Conservation (phyloP, 2,888 invertebrate genomes). For the Polymixis flavicincta region DNA sequence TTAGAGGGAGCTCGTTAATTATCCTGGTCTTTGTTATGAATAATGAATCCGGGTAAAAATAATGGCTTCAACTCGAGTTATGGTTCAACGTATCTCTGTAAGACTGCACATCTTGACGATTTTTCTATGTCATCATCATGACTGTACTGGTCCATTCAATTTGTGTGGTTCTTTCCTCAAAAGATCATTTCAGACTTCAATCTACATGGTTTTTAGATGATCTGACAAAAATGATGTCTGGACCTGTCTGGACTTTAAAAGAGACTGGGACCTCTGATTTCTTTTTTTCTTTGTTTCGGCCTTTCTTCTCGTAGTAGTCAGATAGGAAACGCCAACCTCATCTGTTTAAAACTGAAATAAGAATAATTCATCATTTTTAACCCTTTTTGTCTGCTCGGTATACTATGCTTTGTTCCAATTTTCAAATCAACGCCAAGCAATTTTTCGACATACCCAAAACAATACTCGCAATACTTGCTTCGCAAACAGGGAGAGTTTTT, state of each 20-base stretch:
- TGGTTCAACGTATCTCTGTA: conserved; percentile 1
- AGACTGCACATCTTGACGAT: not conserved
- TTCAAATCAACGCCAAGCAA: not conserved
- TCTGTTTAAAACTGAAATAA: too few relatives aligned
- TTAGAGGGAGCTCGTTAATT: conserved; percentile 49
- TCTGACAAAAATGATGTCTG: too few relatives aligned
- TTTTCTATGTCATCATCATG: not conserved
- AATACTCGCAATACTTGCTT: conserved; percentile 25
- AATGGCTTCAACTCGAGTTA: not conserved
- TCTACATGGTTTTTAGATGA: too few relatives aligned
- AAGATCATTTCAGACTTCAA: too few relatives aligned
- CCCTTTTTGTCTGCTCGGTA: not conserved
- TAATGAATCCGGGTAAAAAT: conserved; percentile 26
- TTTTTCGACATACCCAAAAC: conserved; percentile 10
- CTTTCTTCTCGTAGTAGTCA: too few relatives aligned
- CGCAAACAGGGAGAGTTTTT: conserved; percentile 30
- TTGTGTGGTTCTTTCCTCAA: too few relatives aligned
- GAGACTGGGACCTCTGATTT: too few relatives aligned
- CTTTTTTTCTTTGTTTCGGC: too few relatives aligned
- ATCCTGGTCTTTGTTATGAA: conserved; percentile 42
- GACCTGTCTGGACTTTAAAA: too few relatives aligned
- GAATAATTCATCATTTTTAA: not conserved
- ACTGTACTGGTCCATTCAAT: too few relatives aligned
- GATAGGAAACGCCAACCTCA: too few relatives aligned
- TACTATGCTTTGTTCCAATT: not conserved